Evolutionary conservation across 2,888 invertebrate species (phyloP).

Genomic region (Cephalotes varians): DNA sequence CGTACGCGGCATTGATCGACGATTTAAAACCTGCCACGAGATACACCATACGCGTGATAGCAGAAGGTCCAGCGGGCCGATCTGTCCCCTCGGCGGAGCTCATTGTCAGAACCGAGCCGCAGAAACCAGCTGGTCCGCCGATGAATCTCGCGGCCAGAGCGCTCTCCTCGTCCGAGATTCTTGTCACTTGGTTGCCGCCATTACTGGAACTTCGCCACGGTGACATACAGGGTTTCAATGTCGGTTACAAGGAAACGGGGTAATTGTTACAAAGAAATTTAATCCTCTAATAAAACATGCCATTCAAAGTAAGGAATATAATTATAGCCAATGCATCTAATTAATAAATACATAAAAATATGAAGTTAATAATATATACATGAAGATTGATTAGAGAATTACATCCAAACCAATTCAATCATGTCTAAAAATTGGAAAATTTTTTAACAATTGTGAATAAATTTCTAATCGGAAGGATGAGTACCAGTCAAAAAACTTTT

Average conservation of each 20-base stretch:
- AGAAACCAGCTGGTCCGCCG: slow-evolving; percentile 90
- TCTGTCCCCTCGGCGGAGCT: slow-evolving; percentile 90
- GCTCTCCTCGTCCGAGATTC: slow-evolving; percentile 90
- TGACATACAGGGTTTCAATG: slow-evolving; percentile 91
- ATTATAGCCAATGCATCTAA: no score
- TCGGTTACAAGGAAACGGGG: slow-evolving; percentile 89
- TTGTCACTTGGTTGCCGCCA: slow-evolving; percentile 92
- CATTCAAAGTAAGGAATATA: neutral
- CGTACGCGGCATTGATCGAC: slow-evolving; percentile 89
- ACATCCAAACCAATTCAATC: neutral
- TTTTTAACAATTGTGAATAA: neutral
- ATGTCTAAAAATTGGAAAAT: neutral
- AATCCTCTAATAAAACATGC: neutral
- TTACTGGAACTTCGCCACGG: slow-evolving; percentile 90
- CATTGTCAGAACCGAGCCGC: slow-evolving; percentile 89
- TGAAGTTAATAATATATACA: neutral
- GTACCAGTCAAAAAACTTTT: neutral
- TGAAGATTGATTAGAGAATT: neutral
- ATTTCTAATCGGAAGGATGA: neutral
- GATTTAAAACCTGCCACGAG: slow-evolving; percentile 90
- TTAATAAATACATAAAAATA: no score
- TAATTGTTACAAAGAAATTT: slow-evolving; percentile 65
- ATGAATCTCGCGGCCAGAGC: slow-evolving; percentile 90
- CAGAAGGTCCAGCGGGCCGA: slow-evolving; percentile 91
- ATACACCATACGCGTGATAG: slow-evolving; percentile 90